Evolutionary conservation across 2,888 invertebrate genomes (phyloP), one percentile per base, ranked within the genome.

Genomic region (Agelastica alni): DNA sequence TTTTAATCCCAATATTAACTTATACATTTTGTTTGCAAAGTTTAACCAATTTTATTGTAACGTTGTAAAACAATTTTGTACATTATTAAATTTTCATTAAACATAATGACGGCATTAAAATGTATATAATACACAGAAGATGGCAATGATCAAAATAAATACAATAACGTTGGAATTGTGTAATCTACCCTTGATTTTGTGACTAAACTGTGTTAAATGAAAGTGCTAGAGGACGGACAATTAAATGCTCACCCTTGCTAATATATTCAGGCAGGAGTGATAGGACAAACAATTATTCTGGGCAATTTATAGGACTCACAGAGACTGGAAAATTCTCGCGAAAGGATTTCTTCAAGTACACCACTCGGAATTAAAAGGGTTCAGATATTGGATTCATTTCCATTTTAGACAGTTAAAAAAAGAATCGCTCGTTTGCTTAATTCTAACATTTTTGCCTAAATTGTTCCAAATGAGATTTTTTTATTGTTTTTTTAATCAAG

Each of bases 231-330:
- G 59, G 61, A 58, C 45, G 58, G 56, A 56, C 64, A 66, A 66
- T 66, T 67, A 66, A 65, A 62, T 58, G 60, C 59, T 55, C 59
- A 63, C 59, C 65, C 63, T 62, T 58, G 62, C 61, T 68, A 67
- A 70, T 69, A 68, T 69, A 70, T 70, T 69, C 70, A 62, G 14
- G 46, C 26, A 17, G 34, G 62, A 68, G 67, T 69, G 70, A 66
- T 65, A 67, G 61, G 63, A 65, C 69, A 68, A 70, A 70, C 68
- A 70, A 67, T 69, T 68, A 67, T 63, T 61, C 63, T 53, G 59
- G 63, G 61, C 64, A 66, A 69, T 70, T 69, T 69, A 66, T 67
- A 54, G 56, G 64, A 63, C 56, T 65, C 62, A 63, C 58, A 62
- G 66, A 65, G 65, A 59, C 61, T 63, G 65, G 66, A 62, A 67